Evolutionary conservation across 2,113 vertebrate species (phyloP).

Genomic region (Merops nubicus): DNA sequence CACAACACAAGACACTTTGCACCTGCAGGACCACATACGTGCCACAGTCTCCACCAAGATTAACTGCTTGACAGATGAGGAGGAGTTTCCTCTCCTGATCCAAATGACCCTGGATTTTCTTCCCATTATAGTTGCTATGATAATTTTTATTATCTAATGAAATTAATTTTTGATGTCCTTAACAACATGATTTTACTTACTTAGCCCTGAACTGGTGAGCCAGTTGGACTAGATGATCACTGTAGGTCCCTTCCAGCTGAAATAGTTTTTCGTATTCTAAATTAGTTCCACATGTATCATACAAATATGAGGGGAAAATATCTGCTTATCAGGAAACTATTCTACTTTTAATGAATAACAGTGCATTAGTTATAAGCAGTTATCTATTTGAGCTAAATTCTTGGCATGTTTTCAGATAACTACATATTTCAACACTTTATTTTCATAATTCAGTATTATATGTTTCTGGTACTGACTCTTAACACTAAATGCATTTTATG

Average conservation of each 20-base stretch:
- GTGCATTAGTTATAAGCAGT: neutral
- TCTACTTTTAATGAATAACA: neutral
- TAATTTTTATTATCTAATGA: neutral
- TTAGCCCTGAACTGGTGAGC: neutral
- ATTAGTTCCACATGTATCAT: neutral
- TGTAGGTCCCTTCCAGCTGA: neutral
- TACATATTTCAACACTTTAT: neutral
- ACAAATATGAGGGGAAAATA: neutral
- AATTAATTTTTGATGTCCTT: neutral
- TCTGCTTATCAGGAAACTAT: neutral
- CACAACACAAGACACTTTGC: neutral
- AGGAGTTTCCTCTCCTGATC: neutral
- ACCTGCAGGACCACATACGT: rapidly evolving
- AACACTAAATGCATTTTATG: neutral
- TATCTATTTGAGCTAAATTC: neutral
- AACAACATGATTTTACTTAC: neutral
- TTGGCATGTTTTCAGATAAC: neutral
- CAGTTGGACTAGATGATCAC: neutral
- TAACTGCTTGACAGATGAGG: neutral
- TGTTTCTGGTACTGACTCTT: neutral
- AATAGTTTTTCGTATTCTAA: neutral
- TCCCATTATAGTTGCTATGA: neutral
- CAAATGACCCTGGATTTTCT: neutral
- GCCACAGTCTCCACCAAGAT: neutral
- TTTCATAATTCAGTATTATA: neutral